Percentiles rank a stretch among this genome's conserved stretches.
phyloP scores from a whole-genome alignment of 2,888 invertebrate genomes.

The Laspeyria flexula region DNA sequence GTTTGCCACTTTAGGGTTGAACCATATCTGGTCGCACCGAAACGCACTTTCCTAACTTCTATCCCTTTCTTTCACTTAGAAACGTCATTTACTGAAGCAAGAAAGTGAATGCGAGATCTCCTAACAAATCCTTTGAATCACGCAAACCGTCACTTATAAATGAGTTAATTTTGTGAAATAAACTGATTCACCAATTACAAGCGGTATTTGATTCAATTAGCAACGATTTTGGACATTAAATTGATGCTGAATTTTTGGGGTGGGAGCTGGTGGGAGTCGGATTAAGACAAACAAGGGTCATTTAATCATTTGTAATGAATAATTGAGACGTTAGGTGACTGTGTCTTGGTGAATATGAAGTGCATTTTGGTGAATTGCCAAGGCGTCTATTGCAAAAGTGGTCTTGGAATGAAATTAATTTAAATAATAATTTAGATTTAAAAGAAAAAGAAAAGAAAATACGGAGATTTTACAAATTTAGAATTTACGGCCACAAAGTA shows the following conservation, averaged over 20 bases:
- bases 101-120: no score
- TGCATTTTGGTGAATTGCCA: conserved; percentile 4
- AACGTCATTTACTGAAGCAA: no score
- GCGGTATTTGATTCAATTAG: conserved; percentile 37
- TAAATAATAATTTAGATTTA: no score
- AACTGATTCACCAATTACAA: conserved; percentile 41
- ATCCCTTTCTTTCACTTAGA: no score
- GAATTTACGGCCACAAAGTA: no score
- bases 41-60: no score
- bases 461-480: no score
- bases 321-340: conserved; percentile 8
- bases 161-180: conserved; percentile 26
- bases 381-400: conserved; percentile 3
- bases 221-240: conserved; percentile 24
- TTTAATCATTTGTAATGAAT: conserved; percentile 27
- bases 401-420: conserved; percentile 3
- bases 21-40: no score
- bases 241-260: conserved; percentile 32
- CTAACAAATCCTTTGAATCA: neutral
- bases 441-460: no score
- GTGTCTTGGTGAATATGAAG: conserved; percentile 11
- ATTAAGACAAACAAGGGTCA: conserved; percentile 23
- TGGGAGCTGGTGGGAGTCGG: conserved; percentile 30
- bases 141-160: neutral
- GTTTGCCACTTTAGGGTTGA: no score